These are phyloP conservation scores for Marasmarcha lunaedactyla DNA, from an alignment of 2,888 invertebrate species.

Conservation along the genomic window DNA sequence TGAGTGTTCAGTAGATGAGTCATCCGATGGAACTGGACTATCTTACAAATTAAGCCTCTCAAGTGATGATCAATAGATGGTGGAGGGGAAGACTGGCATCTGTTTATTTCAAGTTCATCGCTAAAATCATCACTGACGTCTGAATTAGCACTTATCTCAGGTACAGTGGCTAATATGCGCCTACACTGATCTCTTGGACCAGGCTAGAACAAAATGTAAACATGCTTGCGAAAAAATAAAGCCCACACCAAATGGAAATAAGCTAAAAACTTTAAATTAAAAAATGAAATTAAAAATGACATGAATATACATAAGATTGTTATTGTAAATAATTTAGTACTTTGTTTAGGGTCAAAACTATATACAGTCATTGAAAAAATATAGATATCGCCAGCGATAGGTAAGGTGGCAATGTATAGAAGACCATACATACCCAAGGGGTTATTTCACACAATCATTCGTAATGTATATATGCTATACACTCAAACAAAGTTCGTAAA, in stretches of 20 bases:
- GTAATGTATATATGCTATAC: background rate
- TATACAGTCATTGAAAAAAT: slow-evolving; percentile 4
- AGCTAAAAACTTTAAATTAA: background rate
- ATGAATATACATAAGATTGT: background rate
- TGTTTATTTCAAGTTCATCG: background rate
- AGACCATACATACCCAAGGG: background rate
- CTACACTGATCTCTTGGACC: background rate
- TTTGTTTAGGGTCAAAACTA: background rate
- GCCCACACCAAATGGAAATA: background rate
- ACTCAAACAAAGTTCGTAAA: background rate
- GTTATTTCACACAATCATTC: background rate
- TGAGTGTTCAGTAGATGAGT: too few species aligned
- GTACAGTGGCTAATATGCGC: background rate
- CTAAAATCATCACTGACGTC: background rate
- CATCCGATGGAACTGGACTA: too few species aligned
- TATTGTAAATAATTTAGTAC: background rate
- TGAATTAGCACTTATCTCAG: too few species aligned
- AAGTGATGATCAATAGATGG: background rate
- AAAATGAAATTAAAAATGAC: background rate
- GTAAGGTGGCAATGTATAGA: background rate
- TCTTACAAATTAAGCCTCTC: too few species aligned
- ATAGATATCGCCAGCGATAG: background rate
- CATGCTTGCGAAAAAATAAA: background rate
- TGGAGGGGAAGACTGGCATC: background rate
- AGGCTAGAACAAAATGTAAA: background rate